Percentiles rank a stretch among this genome's conserved stretches.
Evolutionary conservation across 2,797 vertebrate genomes (phyloP).

Genomic region (Poeciliopsis presidionis): DNA sequence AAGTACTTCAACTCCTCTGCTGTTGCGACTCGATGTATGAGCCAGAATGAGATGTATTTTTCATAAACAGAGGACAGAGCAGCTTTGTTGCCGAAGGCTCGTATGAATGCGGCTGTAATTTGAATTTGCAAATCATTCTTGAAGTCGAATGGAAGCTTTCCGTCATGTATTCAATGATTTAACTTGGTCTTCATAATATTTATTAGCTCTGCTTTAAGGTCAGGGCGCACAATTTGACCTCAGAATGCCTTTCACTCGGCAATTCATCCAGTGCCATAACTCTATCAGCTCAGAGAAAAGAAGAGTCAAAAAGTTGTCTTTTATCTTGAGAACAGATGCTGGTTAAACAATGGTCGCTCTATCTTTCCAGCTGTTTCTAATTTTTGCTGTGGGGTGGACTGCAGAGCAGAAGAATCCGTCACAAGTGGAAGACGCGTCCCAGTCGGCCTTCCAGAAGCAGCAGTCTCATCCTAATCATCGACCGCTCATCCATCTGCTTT

Average conservation of each 20-base stretch:
- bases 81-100: constrained; percentile 36
- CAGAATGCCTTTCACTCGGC: constrained; percentile 25
- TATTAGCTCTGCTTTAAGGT: constrained; percentile 22
- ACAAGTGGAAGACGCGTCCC: constrained; percentile 43
- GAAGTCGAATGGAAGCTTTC: constrained; percentile 6
- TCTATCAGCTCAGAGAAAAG: constrained; percentile 18
- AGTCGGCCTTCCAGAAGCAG: constrained; percentile 32
- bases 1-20: constrained; percentile 38
- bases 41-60: constrained; percentile 24
- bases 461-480: constrained; percentile 55
- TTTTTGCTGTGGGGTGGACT: constrained; percentile 39
- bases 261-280: constrained; percentile 13
- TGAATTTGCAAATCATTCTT: constrained; percentile 26
- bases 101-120: constrained; percentile 25
- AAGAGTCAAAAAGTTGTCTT: constrained; percentile 29
- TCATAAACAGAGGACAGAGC: constrained; percentile 23
- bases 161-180: constrained; percentile 22
- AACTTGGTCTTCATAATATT: constrained; percentile 20
- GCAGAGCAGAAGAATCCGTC: constrained; percentile 50
- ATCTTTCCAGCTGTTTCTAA: constrained; percentile 58
- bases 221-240: constrained; percentile 2
- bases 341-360: constrained; percentile 52
- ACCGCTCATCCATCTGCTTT: constrained; percentile 60
- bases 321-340: constrained; percentile 55
- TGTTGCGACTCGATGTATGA: constrained; percentile 7